Evolutionary conservation across 2,888 invertebrate genomes (phyloP).

Genomic region (Gandaritis pyraliata): DNA sequence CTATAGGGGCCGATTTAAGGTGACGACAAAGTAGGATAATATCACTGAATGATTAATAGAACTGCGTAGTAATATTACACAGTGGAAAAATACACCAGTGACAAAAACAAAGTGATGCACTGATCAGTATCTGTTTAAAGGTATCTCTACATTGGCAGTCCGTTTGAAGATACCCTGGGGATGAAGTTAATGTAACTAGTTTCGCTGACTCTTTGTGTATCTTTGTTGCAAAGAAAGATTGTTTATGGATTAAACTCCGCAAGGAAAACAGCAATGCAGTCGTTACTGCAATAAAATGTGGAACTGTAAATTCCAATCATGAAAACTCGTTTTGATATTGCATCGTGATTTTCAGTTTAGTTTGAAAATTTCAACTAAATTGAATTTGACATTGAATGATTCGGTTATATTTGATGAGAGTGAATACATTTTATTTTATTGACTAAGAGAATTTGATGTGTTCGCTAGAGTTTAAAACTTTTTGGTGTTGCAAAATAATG

Average conservation of each 20-base stretch:
- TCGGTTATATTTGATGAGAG: not conserved
- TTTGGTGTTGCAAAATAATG: too few species aligned
- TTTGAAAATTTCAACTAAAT: constrained; percentile 9
- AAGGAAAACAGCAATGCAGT: constrained; percentile 35
- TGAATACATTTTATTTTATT: constrained; percentile 9
- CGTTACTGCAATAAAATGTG: constrained; percentile 28
- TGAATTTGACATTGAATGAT: constrained; percentile 14
- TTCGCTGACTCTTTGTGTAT: constrained; percentile 34
- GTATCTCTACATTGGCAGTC: not conserved
- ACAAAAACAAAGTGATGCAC: not conserved
- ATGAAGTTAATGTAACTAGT: constrained; percentile 34
- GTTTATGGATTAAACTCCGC: constrained; percentile 34
- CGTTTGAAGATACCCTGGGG: constrained; percentile 13
- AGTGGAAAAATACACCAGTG: too few species aligned
- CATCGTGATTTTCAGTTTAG: constrained; percentile 13
- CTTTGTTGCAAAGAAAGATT: constrained; percentile 36
- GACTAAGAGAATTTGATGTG: too few species aligned
- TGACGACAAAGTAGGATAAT: too few species aligned
- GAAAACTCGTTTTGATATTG: constrained; percentile 21
- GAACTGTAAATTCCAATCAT: constrained; percentile 25
- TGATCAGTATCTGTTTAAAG: not conserved
- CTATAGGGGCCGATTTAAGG: too few species aligned
- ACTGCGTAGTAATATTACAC: too few species aligned
- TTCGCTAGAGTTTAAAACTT: too few species aligned
- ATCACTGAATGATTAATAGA: too few species aligned